phyloP scores from a whole-genome alignment of 2,113 vertebrate genomes.

The Oceanodroma tethys region DNA sequence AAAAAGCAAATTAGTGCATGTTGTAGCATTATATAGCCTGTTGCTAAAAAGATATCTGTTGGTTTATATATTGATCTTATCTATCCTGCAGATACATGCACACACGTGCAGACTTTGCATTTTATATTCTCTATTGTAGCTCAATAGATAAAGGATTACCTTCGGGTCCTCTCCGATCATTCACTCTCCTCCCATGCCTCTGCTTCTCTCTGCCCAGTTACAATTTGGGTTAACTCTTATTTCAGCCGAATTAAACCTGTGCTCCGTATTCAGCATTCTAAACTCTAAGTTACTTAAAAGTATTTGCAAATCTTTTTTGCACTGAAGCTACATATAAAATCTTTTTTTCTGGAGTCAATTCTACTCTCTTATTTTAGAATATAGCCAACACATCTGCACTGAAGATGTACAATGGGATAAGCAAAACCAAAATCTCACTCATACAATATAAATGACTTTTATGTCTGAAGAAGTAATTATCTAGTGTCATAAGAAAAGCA shows the following conservation, averaged over 20 bases:
- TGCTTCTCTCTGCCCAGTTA: neutral
- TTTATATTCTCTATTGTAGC: neutral
- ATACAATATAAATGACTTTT: conserved; percentile 6
- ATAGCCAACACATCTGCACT: neutral
- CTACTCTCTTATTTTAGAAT: neutral
- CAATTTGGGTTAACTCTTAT: neutral
- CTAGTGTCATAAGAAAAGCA: neutral
- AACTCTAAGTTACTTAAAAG: neutral
- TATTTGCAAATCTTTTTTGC: neutral
- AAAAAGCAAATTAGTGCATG: neutral
- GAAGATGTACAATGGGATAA: neutral
- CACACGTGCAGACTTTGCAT: neutral
- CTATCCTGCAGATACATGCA: neutral
- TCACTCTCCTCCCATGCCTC: neutral
- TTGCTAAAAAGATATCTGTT: neutral
- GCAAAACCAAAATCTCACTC: neutral
- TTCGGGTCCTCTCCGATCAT: neutral
- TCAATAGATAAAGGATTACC: neutral
- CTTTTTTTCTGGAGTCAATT: neutral
- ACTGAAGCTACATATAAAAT: neutral
- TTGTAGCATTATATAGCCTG: neutral
- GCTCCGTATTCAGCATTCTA: neutral
- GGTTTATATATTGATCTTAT: neutral
- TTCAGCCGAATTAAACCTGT: neutral
- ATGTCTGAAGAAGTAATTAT: conserved; percentile 45